These are phyloP conservation scores for Micrastur ruficollis DNA, from an alignment of 2,797 vertebrate genomes.

Conservation along the genomic window DNA sequence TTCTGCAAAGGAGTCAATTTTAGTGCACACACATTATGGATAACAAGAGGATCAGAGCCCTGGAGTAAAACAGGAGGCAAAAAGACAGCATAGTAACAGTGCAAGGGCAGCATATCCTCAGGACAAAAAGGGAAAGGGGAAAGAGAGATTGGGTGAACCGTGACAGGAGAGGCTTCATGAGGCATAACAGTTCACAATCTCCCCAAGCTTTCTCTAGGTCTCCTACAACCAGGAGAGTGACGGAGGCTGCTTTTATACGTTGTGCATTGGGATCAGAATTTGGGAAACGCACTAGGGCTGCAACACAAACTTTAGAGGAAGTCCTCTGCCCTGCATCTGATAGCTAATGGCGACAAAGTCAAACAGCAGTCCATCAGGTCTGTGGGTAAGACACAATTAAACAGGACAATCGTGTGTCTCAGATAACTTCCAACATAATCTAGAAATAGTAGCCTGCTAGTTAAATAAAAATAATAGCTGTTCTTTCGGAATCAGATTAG, in stretches of 20 bases:
- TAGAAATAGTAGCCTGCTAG: background rate
- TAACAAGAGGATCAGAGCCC: background rate
- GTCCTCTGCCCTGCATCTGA: background rate
- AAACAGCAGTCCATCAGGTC: background rate
- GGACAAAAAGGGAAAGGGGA: background rate
- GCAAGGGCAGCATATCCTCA: background rate
- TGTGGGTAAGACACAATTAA: background rate
- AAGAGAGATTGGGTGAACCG: background rate
- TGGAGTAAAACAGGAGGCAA: background rate
- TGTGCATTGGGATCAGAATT: background rate
- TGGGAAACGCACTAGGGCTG: background rate
- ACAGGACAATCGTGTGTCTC: background rate
- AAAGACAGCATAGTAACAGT: background rate
- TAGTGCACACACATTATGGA: background rate
- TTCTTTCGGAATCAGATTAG: background rate
- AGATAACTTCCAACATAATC: background rate
- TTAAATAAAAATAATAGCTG: background rate
- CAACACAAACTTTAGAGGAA: background rate
- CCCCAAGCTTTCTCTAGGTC: background rate
- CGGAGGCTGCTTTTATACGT: background rate
- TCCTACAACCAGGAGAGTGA: background rate
- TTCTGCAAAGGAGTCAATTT: background rate
- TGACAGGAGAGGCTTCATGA: background rate
- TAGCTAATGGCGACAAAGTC: background rate
- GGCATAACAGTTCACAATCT: background rate